phyloP scores from a whole-genome alignment of 2,113 vertebrate species.

The Prinia subflava region DNA sequence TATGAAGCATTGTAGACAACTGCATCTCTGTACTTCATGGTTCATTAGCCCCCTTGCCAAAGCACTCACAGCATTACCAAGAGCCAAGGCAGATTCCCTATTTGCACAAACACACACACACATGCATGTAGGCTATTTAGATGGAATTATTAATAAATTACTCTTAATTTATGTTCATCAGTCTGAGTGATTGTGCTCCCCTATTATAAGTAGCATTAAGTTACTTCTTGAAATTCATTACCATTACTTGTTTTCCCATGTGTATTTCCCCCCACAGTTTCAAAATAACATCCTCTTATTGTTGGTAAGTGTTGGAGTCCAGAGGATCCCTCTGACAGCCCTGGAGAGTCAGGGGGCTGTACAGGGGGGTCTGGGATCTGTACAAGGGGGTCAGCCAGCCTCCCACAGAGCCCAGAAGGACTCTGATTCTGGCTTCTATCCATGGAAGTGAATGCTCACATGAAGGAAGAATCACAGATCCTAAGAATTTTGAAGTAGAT shows the following conservation, averaged over 20 bases:
- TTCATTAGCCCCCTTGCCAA: background rate
- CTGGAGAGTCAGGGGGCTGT: no score
- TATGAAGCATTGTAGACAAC: background rate
- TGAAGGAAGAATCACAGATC: no score
- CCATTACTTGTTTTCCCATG: background rate
- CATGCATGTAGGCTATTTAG: background rate
- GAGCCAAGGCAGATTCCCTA: background rate
- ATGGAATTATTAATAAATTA: constrained; percentile 22
- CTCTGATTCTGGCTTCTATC: no score
- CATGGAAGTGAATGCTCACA: no score
- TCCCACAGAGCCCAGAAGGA: no score
- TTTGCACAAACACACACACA: background rate
- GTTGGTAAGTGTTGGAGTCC: no score
- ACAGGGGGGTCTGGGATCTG: no score
- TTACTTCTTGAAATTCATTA: background rate
- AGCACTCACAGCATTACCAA: background rate
- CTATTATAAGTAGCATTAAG: background rate
- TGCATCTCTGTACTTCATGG: background rate
- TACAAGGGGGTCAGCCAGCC: no score
- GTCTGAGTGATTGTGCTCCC: background rate
- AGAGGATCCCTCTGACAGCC: no score
- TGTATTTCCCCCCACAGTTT: background rate
- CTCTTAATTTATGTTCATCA: constrained; percentile 9
- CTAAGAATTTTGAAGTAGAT: no score
- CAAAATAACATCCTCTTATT: background rate